phyloP scores from a whole-genome alignment of 2,797 vertebrate genomes.

The Nothura maculosa region DNA sequence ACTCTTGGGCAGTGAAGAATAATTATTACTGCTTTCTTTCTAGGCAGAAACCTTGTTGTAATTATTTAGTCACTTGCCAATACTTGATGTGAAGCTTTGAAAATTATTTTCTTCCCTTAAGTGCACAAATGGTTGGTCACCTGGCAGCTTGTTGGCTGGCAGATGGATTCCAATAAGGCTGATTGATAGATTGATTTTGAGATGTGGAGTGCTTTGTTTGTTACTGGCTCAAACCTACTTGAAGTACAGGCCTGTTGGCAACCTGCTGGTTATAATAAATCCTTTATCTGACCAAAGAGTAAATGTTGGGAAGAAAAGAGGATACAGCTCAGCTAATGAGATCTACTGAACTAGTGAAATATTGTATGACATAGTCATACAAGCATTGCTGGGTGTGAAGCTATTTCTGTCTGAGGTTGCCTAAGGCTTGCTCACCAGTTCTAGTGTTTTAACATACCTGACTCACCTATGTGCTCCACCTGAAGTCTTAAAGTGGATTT shows the following conservation, averaged over 20 bases:
- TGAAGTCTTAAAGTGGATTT: not conserved
- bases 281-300: not conserved
- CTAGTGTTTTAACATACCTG: not conserved
- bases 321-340: not conserved
- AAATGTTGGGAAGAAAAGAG: not conserved
- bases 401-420: not conserved
- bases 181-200: not conserved
- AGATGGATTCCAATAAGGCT: not conserved
- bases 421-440: not conserved
- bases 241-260: not conserved
- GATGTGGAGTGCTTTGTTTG: not conserved
- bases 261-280: not conserved
- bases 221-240: not conserved
- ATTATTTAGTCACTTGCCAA: not conserved
- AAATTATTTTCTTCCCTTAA: not conserved
- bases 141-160: not conserved
- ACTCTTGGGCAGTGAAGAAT: not conserved
- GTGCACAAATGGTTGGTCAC: not conserved
- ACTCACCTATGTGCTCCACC: not conserved
- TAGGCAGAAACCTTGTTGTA: not conserved
- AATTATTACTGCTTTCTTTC: not conserved
- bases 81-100: not conserved
- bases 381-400: not conserved
- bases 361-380: accelerated
- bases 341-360: not conserved